These are phyloP conservation scores for Metalampra italica DNA, from an alignment of 2,888 invertebrate species.

Conservation along the genomic window DNA sequence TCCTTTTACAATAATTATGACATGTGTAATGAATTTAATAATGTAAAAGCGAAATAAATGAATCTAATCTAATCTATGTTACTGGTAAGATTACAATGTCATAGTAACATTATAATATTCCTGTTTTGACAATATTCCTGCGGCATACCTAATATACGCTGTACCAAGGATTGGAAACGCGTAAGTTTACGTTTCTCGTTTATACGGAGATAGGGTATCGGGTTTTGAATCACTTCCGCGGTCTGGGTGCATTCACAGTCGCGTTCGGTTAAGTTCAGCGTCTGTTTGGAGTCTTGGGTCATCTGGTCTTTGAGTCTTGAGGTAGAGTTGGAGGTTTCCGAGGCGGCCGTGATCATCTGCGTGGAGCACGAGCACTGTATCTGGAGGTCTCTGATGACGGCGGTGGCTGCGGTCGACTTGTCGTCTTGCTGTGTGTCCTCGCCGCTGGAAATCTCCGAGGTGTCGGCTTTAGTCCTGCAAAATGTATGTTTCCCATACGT, in stretches of 20 bases:
- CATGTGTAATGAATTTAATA: too few species aligned
- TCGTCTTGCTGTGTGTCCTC: constrained; percentile 24
- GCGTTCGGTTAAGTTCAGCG: constrained; percentile 16
- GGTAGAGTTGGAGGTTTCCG: constrained; percentile 8
- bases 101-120: too few species aligned
- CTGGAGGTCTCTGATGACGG: constrained; percentile 43
- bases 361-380: constrained; percentile 34
- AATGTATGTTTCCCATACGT: too few species aligned
- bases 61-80: too few species aligned
- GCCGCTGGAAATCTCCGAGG: constrained; percentile 40
- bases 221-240: constrained; percentile 13
- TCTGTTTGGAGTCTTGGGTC: constrained; percentile 33
- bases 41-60: too few species aligned
- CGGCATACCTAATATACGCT: constrained; percentile 59
- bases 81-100: too few species aligned
- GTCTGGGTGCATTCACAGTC: constrained; percentile 35
- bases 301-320: constrained; percentile 18
- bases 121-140: too few species aligned
- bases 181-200: constrained; percentile 43
- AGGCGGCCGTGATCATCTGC: constrained; percentile 26
- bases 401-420: constrained; percentile 28
- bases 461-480: constrained; percentile 51
- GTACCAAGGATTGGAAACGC: constrained; percentile 56
- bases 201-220: constrained; percentile 30
- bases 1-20: too few species aligned